Conservation (phyloP, 2,797 vertebrate genomes). For the Hydrocynus forskahlii region DNA sequence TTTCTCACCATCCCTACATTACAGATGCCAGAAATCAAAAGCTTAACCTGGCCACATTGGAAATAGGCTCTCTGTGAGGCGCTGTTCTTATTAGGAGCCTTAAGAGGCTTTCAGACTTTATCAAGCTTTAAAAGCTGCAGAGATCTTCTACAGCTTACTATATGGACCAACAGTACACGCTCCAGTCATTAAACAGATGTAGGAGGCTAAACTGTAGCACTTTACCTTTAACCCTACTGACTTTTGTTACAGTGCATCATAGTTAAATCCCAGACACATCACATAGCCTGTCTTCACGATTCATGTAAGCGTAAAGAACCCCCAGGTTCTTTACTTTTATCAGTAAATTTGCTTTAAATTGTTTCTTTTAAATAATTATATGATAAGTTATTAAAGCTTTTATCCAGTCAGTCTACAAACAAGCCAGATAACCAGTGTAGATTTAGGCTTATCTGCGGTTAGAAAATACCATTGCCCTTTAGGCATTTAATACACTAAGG, state of each 20-base stretch:
- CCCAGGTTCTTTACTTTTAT: not conserved
- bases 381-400: conserved; percentile 14
- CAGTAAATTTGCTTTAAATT: conserved; percentile 23
- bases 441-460: no score
- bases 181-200: conserved; percentile 67
- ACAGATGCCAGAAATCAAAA: conserved; percentile 62
- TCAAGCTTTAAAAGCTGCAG: conserved; percentile 81
- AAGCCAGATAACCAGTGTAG: conserved; percentile 27
- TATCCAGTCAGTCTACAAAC: conserved; percentile 36
- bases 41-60: conserved; percentile 62
- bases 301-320: conserved; percentile 40
- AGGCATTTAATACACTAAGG: not conserved
- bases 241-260: conserved; percentile 35
- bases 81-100: conserved; percentile 59
- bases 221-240: conserved; percentile 63
- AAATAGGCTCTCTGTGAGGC: conserved; percentile 71
- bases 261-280: conserved; percentile 41
- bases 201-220: conserved; percentile 48
- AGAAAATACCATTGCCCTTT: not conserved
- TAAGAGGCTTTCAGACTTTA: conserved; percentile 83
- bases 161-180: conserved; percentile 57
- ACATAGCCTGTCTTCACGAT: conserved; percentile 6
- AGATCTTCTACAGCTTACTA: conserved; percentile 54
- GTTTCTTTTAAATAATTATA: conserved; percentile 31
- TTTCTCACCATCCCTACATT: conserved; percentile 68